Evolutionary conservation across 2,888 invertebrate genomes (phyloP).

Genomic region (Serripes groenlandicus): DNA sequence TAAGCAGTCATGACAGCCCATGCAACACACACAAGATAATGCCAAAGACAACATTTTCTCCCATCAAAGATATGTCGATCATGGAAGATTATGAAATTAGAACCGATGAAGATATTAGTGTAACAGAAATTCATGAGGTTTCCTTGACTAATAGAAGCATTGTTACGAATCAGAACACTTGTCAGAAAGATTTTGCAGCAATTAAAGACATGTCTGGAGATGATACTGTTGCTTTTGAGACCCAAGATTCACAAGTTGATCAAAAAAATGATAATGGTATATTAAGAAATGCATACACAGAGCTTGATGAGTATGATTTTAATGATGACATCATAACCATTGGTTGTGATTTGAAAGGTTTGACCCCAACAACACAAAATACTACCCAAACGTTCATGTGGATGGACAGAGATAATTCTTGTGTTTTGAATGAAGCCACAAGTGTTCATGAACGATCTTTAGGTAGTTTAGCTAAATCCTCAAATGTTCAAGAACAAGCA

Average conservation of each 20-base stretch:
- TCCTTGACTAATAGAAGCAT: conserved; percentile 2
- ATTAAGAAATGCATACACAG: conserved; percentile 7
- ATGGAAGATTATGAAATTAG: neutral
- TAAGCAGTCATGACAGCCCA: neutral
- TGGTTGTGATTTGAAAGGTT: neutral
- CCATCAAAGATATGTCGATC: conserved; percentile 52
- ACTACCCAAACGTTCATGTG: too few relatives aligned
- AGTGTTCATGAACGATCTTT: too few relatives aligned
- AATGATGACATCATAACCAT: conserved; percentile 17
- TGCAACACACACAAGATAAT: neutral
- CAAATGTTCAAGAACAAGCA: too few relatives aligned
- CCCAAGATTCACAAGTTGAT: neutral
- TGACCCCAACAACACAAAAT: too few relatives aligned
- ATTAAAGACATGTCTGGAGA: conserved; percentile 15
- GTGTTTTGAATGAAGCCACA: too few relatives aligned
- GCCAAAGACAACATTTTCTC: conserved; percentile 37
- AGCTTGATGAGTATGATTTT: neutral
- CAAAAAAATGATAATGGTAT: neutral
- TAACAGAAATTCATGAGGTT: neutral
- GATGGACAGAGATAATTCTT: too few relatives aligned
- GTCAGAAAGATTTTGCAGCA: neutral
- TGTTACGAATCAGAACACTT: neutral
- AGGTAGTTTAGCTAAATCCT: too few relatives aligned
- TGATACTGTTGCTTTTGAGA: neutral
- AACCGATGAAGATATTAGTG: neutral